phyloP scores from a whole-genome alignment of 2,113 vertebrate species.

The Pluvianellus socialis region DNA sequence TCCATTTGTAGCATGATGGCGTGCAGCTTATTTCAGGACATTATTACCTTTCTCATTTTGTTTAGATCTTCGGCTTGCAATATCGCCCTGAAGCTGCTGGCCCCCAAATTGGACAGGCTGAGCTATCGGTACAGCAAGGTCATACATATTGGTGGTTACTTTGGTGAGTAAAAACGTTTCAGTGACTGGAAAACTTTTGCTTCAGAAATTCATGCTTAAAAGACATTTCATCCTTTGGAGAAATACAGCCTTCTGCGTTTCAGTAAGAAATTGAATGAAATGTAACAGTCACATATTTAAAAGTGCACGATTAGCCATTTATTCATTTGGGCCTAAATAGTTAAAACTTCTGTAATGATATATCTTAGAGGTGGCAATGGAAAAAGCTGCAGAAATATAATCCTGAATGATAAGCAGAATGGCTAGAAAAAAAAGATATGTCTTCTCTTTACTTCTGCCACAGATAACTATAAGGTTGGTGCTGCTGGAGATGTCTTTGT shows the following conservation, averaged over 20 bases:
- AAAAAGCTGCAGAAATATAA: neutral
- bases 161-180: conserved; percentile 70
- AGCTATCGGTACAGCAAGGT: conserved; percentile 80
- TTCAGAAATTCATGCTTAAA: neutral
- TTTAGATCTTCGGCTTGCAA: conserved; percentile 82
- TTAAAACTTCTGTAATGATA: neutral
- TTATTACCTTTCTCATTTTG: neutral
- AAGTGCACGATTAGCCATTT: neutral
- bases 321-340: neutral
- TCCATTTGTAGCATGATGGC: neutral
- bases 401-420: neutral
- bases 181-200: neutral
- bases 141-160: conserved; percentile 56
- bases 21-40: neutral
- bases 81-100: conserved; percentile 80
- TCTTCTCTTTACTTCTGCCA: neutral
- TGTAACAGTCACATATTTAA: neutral
- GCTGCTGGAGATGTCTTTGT: conserved; percentile 75
- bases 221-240: neutral
- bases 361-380: neutral
- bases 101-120: conserved; percentile 71
- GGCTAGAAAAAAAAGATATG: neutral
- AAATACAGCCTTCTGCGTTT: neutral
- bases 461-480: conserved; percentile 79
- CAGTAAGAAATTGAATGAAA: neutral